phyloP scores from a whole-genome alignment of 2,888 invertebrate genomes.

The Lordiphosa andalusiaca region DNA sequence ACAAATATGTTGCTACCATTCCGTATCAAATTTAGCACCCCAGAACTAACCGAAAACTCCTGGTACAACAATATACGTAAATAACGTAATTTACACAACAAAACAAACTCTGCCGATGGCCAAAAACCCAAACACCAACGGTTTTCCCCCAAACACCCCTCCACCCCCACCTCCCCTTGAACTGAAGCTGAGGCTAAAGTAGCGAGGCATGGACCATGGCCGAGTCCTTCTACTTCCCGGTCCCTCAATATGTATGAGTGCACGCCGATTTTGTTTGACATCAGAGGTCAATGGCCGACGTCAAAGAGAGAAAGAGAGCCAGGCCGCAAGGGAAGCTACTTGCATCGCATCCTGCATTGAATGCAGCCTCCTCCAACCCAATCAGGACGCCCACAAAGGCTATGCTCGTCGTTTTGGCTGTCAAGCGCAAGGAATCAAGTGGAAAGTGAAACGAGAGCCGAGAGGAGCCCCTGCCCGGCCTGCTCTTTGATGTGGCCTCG shows the following conservation, averaged over 20 bases:
- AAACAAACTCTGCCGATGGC: constrained; percentile 64
- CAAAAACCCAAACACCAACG: constrained; percentile 21
- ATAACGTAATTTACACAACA: constrained; percentile 72
- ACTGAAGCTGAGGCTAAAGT: constrained; percentile 13
- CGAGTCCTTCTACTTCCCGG: constrained; percentile 28
- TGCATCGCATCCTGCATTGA: constrained; percentile 60
- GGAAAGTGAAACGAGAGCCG: constrained; percentile 69
- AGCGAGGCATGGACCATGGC: constrained; percentile 27
- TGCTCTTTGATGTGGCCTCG: constrained; percentile 73
- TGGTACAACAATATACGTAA: constrained; percentile 51
- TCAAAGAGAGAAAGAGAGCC: constrained; percentile 13
- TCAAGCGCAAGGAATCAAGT: constrained; percentile 74
- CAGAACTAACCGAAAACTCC: constrained; percentile 26
- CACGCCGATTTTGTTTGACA: constrained; percentile 74
- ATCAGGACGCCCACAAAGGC: constrained; percentile 25
- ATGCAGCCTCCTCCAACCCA: constrained; percentile 38
- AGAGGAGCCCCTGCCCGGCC: constrained; percentile 8
- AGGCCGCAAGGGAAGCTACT: constrained; percentile 56
- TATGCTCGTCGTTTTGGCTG: constrained; percentile 46
- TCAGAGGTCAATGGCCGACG: constrained; percentile 72
- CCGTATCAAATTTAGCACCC: constrained; percentile 24
- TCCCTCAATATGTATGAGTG: constrained; percentile 62
- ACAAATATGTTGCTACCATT: constrained; percentile 15
- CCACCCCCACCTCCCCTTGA: background rate
- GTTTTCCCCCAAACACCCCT: background rate